Conservation (phyloP, 2,888 invertebrate species). For the Xestia rhomboidea region DNA sequence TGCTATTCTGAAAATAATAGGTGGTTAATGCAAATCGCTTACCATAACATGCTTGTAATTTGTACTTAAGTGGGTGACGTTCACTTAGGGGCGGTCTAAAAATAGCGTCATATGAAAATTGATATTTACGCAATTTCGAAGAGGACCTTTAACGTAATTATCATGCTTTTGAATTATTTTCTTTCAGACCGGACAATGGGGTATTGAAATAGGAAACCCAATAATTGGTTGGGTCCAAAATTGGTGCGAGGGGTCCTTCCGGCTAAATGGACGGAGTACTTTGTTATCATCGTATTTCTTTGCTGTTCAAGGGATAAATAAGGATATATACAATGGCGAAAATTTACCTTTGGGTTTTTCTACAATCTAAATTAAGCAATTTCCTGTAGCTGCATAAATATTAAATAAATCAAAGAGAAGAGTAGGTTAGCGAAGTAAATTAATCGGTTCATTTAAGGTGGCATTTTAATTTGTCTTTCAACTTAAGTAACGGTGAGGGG, state of each 20-base stretch:
- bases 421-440: slow-evolving; percentile 15
- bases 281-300: slow-evolving; percentile 20
- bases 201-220: slow-evolving; percentile 24
- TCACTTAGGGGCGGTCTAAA: neutral
- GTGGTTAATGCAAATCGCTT: slow-evolving; percentile 34
- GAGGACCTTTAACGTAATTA: slow-evolving; percentile 16
- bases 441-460: slow-evolving; percentile 14
- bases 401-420: neutral
- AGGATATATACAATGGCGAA: neutral
- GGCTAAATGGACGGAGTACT: neutral
- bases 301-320: slow-evolving; percentile 1
- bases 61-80: neutral
- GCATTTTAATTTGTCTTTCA: slow-evolving; percentile 8
- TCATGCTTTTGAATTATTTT: slow-evolving; percentile 3
- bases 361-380: neutral
- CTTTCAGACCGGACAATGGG: slow-evolving; percentile 9
- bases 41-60: slow-evolving; percentile 34
- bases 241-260: slow-evolving; percentile 7
- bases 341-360: neutral
- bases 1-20: slow-evolving; percentile 24
- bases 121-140: neutral
- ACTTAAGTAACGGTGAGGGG: slow-evolving; percentile 3
- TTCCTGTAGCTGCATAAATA: neutral
- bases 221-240: slow-evolving; percentile 23
- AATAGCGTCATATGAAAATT: slow-evolving; percentile 11